Percentiles rank a stretch among this genome's conserved stretches.
Evolutionary conservation across 2,113 vertebrate species (phyloP).

Genomic region (Thamnophis sirtalis): DNA sequence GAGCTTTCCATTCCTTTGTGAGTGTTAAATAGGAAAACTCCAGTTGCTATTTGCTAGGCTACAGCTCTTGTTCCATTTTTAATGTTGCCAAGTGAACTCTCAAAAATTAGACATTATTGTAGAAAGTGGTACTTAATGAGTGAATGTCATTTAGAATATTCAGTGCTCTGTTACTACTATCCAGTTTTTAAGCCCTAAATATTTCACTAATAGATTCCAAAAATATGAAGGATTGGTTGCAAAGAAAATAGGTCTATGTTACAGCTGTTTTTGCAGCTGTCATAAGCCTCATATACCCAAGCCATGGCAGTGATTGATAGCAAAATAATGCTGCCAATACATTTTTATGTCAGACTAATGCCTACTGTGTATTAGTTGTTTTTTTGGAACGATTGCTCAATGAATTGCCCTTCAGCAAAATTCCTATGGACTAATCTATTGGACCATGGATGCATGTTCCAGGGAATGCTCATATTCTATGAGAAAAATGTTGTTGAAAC

Average conservation of each 20-base stretch:
- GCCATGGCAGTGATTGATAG: conserved; percentile 68
- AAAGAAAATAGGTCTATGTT: conserved; percentile 56
- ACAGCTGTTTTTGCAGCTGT: conserved; percentile 70
- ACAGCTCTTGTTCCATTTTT: conserved; percentile 48
- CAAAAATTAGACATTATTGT: conserved; percentile 66
- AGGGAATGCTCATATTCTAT: not conserved
- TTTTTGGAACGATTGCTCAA: conserved; percentile 37
- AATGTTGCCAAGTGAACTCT: conserved; percentile 63
- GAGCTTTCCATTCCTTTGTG: conserved; percentile 47
- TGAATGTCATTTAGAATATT: conserved; percentile 62
- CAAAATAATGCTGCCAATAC: conserved; percentile 63
- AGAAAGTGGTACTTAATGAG: conserved; percentile 60
- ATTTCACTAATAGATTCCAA: conserved; percentile 46
- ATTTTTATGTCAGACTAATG: conserved; percentile 63
- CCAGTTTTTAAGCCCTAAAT: conserved; percentile 49
- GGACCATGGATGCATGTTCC: not conserved
- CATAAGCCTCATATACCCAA: conserved; percentile 50
- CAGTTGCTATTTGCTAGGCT: conserved; percentile 50
- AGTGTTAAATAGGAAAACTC: conserved; percentile 44
- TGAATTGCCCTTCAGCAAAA: conserved; percentile 25
- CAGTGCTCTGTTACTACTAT: conserved; percentile 36
- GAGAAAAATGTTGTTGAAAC: not conserved
- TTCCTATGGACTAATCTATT: not conserved
- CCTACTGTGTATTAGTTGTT: conserved; percentile 50
- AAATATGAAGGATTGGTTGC: conserved; percentile 42